Conservation (phyloP, 53 echinoderm and acorn worm species). For the Mesocentrotus franciscanus region DNA sequence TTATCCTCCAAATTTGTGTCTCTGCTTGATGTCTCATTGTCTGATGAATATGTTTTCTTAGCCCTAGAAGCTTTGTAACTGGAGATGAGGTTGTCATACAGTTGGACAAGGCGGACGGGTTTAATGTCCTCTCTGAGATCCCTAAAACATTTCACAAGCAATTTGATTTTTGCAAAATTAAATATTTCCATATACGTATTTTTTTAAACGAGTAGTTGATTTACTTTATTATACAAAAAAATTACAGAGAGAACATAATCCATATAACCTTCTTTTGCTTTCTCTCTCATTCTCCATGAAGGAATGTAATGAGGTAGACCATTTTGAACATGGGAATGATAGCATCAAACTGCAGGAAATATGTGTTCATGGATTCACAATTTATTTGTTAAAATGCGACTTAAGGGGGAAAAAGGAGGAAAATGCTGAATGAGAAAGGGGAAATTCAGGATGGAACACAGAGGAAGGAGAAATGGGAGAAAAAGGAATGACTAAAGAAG, state of each 20-base stretch:
- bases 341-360: no score
- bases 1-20: background rate
- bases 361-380: no score
- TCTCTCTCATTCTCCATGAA: background rate
- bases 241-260: background rate
- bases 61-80: constrained; percentile 28
- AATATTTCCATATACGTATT: background rate
- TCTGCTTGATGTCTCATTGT: constrained; percentile 11
- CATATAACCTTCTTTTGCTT: background rate
- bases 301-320: background rate
- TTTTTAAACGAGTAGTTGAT: background rate
- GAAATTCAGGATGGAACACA: background rate
- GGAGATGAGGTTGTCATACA: constrained; percentile 12
- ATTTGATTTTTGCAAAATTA: background rate
- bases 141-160: background rate
- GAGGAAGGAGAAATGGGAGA: background rate
- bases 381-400: no score
- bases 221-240: background rate
- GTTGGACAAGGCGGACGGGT: background rate
- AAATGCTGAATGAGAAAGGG: no score
- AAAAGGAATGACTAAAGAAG: background rate
- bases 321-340: background rate
- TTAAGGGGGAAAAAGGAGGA: no score
- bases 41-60: constrained; percentile 23
- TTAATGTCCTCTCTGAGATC: constrained; percentile 9